Base-by-base conservation (phyloP, 2,888 invertebrate genomes). In the Mellilla xanthometata region DNA sequence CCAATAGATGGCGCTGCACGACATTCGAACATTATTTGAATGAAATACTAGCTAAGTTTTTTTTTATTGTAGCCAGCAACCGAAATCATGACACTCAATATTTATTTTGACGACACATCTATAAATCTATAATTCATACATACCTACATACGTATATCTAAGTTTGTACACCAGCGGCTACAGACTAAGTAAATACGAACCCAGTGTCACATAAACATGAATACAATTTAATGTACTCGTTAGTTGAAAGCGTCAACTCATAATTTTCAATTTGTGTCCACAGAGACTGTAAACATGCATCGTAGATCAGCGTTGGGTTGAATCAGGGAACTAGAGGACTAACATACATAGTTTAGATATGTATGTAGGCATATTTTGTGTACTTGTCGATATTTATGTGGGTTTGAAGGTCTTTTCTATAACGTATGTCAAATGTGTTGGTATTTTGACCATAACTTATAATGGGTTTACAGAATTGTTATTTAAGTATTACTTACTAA, bases 191-290 rank as follows among this genome's bases (percentile, higher is more conserved):
- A 46, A 46, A 40, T 46, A 40, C 46, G 39, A 49, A 29, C 8
- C 33, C 29, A 45, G 35, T 44, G 36, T 42, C 52, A 56, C 62
- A 68, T 68, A 69, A 65, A 66, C 62, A 67, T 57, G 58, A 59
- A 62, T 65, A 66, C 66, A 72, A 70, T 72, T 72, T 73, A 72
- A 65, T 58, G 66, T 60, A 60, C 78, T 78, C 78, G 80, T 79
- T 82, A 76, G 71, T 59, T 49, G 68, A 65, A 60, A 68, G 71
- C 72, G 72, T 75, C 73, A 72, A 67, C 71, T 78, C 78, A 74
- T 88, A 86, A 84, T 71, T 88, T 85, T 79, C 87, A 88, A 87
- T 88, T 85, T 86, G 84, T 73, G 83, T 78, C 76, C 62, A 64
- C 68, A 60, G 60, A 65, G 72, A 74, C 73, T 72, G 72, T 82